Conservation (phyloP, 2,888 invertebrate genomes). For the Aspidiotus rigidus region DNA sequence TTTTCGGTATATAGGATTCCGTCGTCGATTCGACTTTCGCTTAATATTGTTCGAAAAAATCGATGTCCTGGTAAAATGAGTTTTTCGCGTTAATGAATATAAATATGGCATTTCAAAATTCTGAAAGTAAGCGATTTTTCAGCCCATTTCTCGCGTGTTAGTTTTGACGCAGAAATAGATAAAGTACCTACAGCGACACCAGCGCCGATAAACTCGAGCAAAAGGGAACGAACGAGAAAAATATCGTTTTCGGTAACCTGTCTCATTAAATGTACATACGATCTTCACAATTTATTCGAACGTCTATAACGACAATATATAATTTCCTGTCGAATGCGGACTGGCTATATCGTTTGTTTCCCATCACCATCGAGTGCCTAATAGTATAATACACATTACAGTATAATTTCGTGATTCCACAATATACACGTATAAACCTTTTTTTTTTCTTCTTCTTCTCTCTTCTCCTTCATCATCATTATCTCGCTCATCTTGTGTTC, state of each 20-base stretch:
- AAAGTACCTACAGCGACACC: no score
- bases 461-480: neutral
- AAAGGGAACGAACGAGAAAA: neutral
- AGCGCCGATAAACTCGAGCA: no score
- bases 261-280: neutral
- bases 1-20: no score
- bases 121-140: constrained; percentile 1
- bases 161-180: no score
- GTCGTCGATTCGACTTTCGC: no score
- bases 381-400: neutral
- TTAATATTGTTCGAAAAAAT: no score
- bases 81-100: neutral
- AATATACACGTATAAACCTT: neutral
- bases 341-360: no score
- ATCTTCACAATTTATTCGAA: neutral
- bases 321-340: no score
- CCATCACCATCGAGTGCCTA: no score
- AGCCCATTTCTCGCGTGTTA: neutral
- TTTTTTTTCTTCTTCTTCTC: neutral
- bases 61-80: no score
- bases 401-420: neutral
- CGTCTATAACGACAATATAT: no score
- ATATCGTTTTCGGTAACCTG: neutral
- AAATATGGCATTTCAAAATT: neutral
- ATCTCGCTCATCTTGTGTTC: neutral